phyloP scores from a whole-genome alignment of 2,888 invertebrate species.

The Cosmia trapezina region DNA sequence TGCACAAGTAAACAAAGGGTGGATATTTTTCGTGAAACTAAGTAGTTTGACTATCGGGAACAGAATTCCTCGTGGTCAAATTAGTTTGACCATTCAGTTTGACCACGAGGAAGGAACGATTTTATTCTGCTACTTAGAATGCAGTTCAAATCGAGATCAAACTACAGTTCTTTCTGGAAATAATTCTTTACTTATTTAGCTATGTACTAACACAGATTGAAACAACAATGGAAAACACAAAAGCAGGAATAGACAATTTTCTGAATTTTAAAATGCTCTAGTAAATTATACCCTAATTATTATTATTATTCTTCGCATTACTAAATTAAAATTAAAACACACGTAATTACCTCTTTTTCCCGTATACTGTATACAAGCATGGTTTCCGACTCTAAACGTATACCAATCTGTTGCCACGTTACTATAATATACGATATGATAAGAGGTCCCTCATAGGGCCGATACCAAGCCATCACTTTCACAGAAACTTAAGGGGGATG shows the following conservation, averaged over 20 bases:
- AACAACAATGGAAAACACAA: conserved; percentile 24
- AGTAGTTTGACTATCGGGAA: no score
- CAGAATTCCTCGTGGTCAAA: no score
- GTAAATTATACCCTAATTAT: conserved; percentile 47
- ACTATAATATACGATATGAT: conserved; percentile 60
- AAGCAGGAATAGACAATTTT: conserved; percentile 27
- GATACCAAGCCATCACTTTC: conserved; percentile 44
- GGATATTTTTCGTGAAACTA: no score
- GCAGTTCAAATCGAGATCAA: conserved; percentile 24
- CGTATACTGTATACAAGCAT: conserved; percentile 28
- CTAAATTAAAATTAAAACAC: conserved; percentile 37
- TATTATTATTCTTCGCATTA: conserved; percentile 30
- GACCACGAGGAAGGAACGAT: no score
- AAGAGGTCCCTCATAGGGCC: conserved; percentile 56
- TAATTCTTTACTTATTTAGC: conserved; percentile 32
- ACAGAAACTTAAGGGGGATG: conserved; percentile 64
- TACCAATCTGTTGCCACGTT: conserved; percentile 48
- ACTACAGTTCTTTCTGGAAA: conserved; percentile 18
- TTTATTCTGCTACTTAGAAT: no score
- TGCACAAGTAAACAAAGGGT: no score
- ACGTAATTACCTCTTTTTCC: conserved; percentile 29
- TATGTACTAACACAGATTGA: conserved; percentile 18
- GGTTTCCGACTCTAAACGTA: conserved; percentile 44
- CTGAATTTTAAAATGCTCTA: conserved; percentile 19
- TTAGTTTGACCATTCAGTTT: no score